Evolutionary conservation across 2,888 invertebrate species (phyloP).

Genomic region (Mellilla xanthometata): DNA sequence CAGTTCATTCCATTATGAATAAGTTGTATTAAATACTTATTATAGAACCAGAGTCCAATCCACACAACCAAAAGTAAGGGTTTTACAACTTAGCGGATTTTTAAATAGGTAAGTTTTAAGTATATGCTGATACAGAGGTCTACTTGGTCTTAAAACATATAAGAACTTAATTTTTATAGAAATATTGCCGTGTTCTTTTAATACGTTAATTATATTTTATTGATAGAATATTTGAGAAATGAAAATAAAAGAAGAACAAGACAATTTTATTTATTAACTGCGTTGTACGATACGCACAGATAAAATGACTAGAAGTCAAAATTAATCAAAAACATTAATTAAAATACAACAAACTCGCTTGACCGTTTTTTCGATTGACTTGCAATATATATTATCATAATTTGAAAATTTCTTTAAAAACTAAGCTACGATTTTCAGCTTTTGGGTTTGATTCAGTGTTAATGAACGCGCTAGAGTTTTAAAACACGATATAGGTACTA

Average conservation of each 20-base stretch:
- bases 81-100: constrained; percentile 1
- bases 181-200: neutral
- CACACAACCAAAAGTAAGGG: neutral
- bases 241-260: constrained; percentile 24
- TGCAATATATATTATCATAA: too few species aligned
- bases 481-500: too few species aligned
- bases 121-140: too few species aligned
- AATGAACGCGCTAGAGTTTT: too few species aligned
- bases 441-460: too few species aligned
- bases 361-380: too few species aligned
- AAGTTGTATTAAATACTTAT: constrained; percentile 30
- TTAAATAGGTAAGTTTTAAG: too few species aligned
- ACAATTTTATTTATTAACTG: constrained; percentile 54
- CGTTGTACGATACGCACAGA: constrained; percentile 57
- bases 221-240: neutral
- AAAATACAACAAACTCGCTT: too few species aligned
- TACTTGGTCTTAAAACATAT: constrained; percentile 6
- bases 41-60: neutral
- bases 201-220: neutral
- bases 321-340: too few species aligned
- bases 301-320: constrained; percentile 36
- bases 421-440: too few species aligned
- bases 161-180: neutral
- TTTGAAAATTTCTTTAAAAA: too few species aligned
- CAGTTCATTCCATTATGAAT: constrained; percentile 54